Percentiles rank a stretch among this genome's conserved stretches.
Conservation (phyloP, 1,140 invertebrate species). For the Tetragonula clypearis region DNA sequence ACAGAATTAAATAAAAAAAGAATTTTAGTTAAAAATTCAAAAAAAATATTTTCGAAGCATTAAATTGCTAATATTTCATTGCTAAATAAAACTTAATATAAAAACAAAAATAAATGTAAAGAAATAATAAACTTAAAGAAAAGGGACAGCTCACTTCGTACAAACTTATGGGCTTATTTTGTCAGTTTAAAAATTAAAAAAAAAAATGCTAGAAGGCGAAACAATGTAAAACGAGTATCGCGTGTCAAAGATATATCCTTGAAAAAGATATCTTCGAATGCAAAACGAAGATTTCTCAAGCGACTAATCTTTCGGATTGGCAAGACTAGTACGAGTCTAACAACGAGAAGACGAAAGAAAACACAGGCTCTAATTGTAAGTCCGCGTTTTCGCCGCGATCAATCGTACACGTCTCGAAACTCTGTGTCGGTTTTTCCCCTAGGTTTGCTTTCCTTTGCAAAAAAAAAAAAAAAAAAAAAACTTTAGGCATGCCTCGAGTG, state of each 20-base stretch:
- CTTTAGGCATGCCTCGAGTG: slow-evolving; percentile 69
- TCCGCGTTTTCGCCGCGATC: slow-evolving; percentile 52
- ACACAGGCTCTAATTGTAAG: not conserved
- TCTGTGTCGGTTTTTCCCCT: slow-evolving; percentile 23
- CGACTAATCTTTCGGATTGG: not conserved
- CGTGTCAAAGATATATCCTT: not conserved
- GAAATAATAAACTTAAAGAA: too few species aligned
- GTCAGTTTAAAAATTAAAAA: too few species aligned
- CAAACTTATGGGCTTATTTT: too few species aligned
- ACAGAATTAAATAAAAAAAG: too few species aligned
- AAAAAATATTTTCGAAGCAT: too few species aligned
- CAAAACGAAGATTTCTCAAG: not conserved
- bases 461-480: slow-evolving; percentile 43
- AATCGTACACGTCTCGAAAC: slow-evolving; percentile 38
- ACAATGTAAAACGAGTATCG: too few species aligned
- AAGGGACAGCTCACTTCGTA: too few species aligned
- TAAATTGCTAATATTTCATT: not conserved
- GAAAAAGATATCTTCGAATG: not conserved
- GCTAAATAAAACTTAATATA: not conserved
- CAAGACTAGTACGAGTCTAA: not conserved
- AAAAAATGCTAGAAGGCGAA: too few species aligned
- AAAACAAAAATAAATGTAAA: too few species aligned
- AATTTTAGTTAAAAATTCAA: too few species aligned
- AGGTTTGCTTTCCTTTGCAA: slow-evolving; percentile 37
- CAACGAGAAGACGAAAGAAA: slow-evolving; percentile 38